Base-by-base conservation (phyloP, 2,113 vertebrate genomes). In the Rana temporaria region DNA sequence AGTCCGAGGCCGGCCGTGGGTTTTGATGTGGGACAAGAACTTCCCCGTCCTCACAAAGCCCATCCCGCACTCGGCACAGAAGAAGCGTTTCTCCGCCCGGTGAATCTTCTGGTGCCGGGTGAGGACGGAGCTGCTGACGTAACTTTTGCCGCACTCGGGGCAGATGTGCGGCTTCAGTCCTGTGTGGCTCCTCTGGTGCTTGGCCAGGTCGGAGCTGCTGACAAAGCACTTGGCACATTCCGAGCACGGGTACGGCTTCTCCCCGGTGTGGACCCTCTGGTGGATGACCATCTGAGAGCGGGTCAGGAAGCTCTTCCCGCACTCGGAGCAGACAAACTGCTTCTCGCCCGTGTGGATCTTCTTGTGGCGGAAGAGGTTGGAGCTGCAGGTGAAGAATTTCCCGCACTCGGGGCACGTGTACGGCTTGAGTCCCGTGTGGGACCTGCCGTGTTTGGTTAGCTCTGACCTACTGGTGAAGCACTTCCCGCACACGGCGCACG, bases 131-230 rank as follows among this genome's bases (percentile, higher is more conserved):
- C 79, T 86, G 3, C 84, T 85, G 56, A 85, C 81, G 77, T 95
- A 95, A 30, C 90, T 92, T 82, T 92, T 91, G n/a, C 92, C 93
- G 11, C 94, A 95, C 2, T 89, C 87, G 18, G 85, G 86, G 72
- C 90, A 91, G 2, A 78, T 82, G 6, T 88, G 88, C 4, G 87
- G 86, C 30, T 88, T 89, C 79, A 90, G 88, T 0, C 87, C 62
- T 1, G 62, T 64, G 26, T 64, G 62, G 6, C 4, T 20, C 18
- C 20, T 26, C 26, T 64, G 88, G 81, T 91, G 90, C 24, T 85
- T 86, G 64, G 83, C 52, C 34, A 91, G 88, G 48, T 88, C 86
- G 62, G 89, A 90, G 71, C 86, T 89, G 69, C 88, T 88, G 62
- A 86, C 88, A 67, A 91, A 91, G 62, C 88, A 87, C 77, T 90